phyloP scores from a whole-genome alignment of 1,140 invertebrate species.

The Zaprionus africanus region DNA sequence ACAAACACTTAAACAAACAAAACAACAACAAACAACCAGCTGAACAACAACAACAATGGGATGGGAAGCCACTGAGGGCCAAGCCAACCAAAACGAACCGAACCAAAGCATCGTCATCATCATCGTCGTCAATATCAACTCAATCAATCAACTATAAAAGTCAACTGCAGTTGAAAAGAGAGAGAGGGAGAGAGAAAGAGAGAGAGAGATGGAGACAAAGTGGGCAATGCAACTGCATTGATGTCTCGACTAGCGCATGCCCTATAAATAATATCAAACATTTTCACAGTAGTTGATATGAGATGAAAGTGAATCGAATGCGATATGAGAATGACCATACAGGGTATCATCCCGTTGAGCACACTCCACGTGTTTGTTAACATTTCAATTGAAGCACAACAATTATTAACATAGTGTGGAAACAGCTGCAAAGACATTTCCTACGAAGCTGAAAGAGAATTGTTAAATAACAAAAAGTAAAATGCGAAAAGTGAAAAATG shows the following conservation, averaged over 20 bases:
- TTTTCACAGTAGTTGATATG: neutral
- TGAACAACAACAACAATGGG: neutral
- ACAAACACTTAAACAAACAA: conserved; percentile 1
- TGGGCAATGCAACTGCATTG: neutral
- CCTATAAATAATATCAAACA: neutral
- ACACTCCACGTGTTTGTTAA: neutral
- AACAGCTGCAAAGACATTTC: neutral
- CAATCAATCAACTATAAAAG: conserved; percentile 9
- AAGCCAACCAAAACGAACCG: neutral
- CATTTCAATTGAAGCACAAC: neutral
- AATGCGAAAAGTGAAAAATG: neutral
- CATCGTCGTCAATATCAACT: conserved; percentile 2
- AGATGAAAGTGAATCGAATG: neutral
- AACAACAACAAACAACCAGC: neutral
- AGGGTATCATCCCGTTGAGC: neutral
- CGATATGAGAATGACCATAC: neutral
- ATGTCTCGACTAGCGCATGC: neutral
- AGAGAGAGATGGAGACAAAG: neutral
- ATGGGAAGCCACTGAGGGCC: neutral
- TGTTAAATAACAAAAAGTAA: neutral
- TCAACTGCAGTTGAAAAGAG: neutral
- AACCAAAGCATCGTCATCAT: neutral
- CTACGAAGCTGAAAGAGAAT: neutral
- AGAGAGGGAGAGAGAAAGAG: neutral
- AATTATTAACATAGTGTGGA: neutral